phyloP scores from a whole-genome alignment of 2,113 vertebrate species.

The Paracanthobrama guichenoti region DNA sequence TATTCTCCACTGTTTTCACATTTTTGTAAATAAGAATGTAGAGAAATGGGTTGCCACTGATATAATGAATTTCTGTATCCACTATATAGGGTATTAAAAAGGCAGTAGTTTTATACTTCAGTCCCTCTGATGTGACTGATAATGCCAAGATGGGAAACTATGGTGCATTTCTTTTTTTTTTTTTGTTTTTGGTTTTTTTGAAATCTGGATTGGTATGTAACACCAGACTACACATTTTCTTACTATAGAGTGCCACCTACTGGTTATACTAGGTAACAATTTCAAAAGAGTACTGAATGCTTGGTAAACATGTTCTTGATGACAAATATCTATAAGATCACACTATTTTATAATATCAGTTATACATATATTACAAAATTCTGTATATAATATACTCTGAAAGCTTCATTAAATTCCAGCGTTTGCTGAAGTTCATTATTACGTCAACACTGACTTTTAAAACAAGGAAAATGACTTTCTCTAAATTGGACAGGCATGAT shows the following conservation, averaged over 20 bases:
- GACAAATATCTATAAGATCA: background rate
- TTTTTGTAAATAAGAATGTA: no score
- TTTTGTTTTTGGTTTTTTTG: background rate
- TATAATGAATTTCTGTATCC: background rate
- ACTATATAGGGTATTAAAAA: background rate
- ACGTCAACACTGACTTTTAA: no score
- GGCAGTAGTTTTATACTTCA: background rate
- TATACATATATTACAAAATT: background rate
- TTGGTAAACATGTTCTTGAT: background rate
- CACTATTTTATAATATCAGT: background rate
- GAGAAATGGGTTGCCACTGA: background rate
- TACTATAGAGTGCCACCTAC: conserved; percentile 52
- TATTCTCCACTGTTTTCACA: conserved; percentile 8
- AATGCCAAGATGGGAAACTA: background rate
- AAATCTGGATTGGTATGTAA: background rate
- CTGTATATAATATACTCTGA: background rate
- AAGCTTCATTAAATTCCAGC: background rate
- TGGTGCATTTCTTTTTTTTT: background rate
- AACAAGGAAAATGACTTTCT: background rate
- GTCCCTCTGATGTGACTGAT: background rate
- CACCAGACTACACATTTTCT: conserved; percentile 16
- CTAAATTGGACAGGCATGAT: background rate
- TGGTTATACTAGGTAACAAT: conserved; percentile 27
- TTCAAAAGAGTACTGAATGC: background rate
- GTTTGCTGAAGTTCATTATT: background rate